Evolutionary conservation across 2,888 invertebrate genomes (phyloP).

Genomic region (Harmothoe impar): DNA sequence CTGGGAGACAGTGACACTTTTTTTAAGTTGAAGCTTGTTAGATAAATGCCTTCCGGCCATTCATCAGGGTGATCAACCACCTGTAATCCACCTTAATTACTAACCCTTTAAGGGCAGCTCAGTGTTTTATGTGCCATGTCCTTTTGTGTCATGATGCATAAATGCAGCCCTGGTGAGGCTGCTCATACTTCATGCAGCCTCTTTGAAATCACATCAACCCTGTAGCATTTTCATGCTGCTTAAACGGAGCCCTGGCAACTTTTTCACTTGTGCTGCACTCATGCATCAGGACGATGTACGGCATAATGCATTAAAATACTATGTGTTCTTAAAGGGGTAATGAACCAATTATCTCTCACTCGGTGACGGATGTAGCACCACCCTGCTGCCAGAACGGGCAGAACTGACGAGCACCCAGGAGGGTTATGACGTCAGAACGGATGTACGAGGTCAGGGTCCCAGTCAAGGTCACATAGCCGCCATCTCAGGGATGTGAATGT

Average conservation of each 20-base stretch:
- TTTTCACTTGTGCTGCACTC: no score
- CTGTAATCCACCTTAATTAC: conserved; percentile 23
- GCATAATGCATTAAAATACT: no score
- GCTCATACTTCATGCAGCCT: no score
- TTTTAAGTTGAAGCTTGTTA: neutral
- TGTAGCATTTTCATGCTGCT: no score
- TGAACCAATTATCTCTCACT: conserved; percentile 10
- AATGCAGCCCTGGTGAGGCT: no score
- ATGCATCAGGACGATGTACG: no score
- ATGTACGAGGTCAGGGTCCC: neutral
- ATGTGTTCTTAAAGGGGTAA: no score
- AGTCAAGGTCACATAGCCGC: neutral
- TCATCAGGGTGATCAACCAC: conserved; percentile 4
- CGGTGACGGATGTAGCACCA: neutral
- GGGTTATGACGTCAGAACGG: neutral
- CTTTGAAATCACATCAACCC: no score
- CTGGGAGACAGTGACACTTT: neutral
- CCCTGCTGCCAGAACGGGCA: neutral
- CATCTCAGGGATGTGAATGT: neutral
- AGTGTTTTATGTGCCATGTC: no score
- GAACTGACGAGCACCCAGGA: neutral
- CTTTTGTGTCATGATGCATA: no score
- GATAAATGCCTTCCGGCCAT: conserved; percentile 3
- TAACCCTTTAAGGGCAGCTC: no score
- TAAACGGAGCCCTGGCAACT: no score